Evolutionary conservation across 2,113 vertebrate genomes (phyloP), one percentile per base, ranked within the genome.

Genomic region (Sciurus niger): DNA sequence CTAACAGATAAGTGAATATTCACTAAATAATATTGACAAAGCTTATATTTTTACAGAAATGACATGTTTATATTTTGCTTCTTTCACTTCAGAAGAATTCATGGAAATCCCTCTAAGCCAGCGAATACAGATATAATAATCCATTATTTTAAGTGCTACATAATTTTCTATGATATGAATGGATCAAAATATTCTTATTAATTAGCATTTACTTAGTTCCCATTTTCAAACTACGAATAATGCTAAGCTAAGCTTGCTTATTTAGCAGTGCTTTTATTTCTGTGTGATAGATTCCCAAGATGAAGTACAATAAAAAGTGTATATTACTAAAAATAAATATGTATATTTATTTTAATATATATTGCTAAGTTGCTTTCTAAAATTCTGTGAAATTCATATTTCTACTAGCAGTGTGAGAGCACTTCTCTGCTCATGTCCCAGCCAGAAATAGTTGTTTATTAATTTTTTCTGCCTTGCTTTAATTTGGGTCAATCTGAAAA

Each of bases 211-310:
- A 70, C 48, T 77, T 79, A 70, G 20, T 24, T 37, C 8, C 17
- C 55, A 11, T 78, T 86, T 82, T 28, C 8, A 16, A 53, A 65
- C 43, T 78, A 90, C 32, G 55, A 83, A 78, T 55, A 78, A 90
- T 87, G 55, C 55, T 87, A 86, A 74, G 74, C 30, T 60, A 53
- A 79, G 22, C 30, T 34, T 68, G 6, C 1, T 73, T 95, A 82
- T 40, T 89, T 80, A 70, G 13, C 25, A 80, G 32, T 74, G 10
- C 22, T 82, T 70, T 85, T 73, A 60, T 94, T 94, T 97, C 37
- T 11, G 17, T 60, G 12, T 34, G 40, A 55, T 63, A 70, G 11
- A 90, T 43, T 80, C n/a, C 22, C 65, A 84, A 65, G 2, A 84
- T 58, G 8, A 34, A 86, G 25, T 46, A 0, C 16, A 74, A 17